A percentile compares a stretch with the other conserved stretches of the same genome.
These are phyloP conservation scores for Drosophila neotestacea DNA, from an alignment of 2,888 invertebrate genomes.

Conservation along the genomic window DNA sequence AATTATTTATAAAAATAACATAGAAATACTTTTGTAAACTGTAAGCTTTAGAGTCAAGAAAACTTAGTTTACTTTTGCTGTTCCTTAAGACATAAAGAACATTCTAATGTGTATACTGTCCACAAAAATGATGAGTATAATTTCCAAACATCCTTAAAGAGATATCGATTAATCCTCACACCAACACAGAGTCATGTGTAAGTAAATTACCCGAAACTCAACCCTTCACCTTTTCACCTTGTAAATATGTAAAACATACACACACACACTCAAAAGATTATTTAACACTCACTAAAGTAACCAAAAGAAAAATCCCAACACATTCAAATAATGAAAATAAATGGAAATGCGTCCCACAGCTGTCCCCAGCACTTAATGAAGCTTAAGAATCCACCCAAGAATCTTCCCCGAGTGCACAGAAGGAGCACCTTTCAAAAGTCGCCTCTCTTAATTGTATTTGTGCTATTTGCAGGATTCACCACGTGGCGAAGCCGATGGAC, in stretches of 20 bases:
- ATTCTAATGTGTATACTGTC: no score
- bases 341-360: slow-evolving; percentile 40
- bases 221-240: slow-evolving; percentile 23
- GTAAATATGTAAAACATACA: slow-evolving; percentile 38
- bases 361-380: slow-evolving; percentile 54
- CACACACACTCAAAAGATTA: slow-evolving; percentile 4
- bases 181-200: slow-evolving; percentile 21
- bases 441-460: slow-evolving; percentile 30
- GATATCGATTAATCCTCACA: slow-evolving; percentile 30
- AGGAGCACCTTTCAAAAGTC: slow-evolving; percentile 14
- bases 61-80: background rate
- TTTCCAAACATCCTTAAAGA: no score
- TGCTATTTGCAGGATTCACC: slow-evolving; percentile 87
- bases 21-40: background rate
- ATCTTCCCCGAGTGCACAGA: slow-evolving; percentile 26
- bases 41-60: background rate
- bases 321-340: slow-evolving; percentile 5
- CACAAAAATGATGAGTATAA: no score
- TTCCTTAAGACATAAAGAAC: no score
- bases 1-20: no score
- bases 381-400: slow-evolving; percentile 46
- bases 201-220: slow-evolving; percentile 24
- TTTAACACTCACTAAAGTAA: slow-evolving; percentile 26
- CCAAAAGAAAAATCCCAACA: slow-evolving; percentile 7
- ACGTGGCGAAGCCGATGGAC: slow-evolving; percentile 89